phyloP scores from a whole-genome alignment of 2,113 vertebrate genomes.

The Planiliza haematocheilus region DNA sequence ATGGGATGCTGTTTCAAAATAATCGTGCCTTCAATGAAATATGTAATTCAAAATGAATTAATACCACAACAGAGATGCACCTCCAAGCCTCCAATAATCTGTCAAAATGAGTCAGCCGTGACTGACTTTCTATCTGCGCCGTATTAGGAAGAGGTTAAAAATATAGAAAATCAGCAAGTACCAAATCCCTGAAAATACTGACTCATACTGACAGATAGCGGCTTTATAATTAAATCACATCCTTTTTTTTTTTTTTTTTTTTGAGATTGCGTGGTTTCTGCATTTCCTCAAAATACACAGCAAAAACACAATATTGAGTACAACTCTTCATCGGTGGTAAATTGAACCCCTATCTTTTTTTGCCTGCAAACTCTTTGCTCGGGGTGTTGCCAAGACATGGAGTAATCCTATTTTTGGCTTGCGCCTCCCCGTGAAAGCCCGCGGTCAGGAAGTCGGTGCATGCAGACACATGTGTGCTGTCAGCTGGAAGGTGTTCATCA shows the following conservation, averaged over 20 bases:
- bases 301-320: neutral
- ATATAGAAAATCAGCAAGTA: conserved; percentile 4
- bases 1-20: neutral
- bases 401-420: conserved; percentile 74
- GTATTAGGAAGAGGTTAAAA: neutral
- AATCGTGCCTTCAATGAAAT: neutral
- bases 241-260: neutral
- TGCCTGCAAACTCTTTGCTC: conserved; percentile 27
- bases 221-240: conserved; percentile 16
- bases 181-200: neutral
- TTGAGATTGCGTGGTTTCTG: neutral
- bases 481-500: conserved; percentile 69
- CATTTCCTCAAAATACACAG: neutral
- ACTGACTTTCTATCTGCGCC: neutral
- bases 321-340: conserved; percentile 23
- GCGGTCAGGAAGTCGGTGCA: conserved; percentile 51
- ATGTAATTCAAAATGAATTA: neutral
- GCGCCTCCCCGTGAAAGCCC: conserved; percentile 48
- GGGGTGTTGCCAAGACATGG: conserved; percentile 58
- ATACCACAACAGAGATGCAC: neutral
- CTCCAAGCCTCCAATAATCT: neutral
- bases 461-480: conserved; percentile 61
- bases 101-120: neutral
- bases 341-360: conserved; percentile 6
- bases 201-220: neutral